phyloP scores from a whole-genome alignment of 2,797 vertebrate genomes.

The Xyrichtys novacula region DNA sequence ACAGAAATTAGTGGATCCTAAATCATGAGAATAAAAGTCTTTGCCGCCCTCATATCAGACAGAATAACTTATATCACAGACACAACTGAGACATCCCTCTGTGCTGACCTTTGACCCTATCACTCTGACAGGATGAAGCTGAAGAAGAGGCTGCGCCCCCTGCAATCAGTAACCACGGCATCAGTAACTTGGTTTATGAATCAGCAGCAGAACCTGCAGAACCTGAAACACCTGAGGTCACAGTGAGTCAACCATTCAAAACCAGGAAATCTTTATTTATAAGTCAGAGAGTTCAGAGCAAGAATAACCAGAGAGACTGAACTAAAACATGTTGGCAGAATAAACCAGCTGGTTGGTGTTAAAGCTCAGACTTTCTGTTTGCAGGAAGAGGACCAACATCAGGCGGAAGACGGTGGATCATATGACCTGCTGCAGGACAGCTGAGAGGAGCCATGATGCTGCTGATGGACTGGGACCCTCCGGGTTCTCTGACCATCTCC shows the following conservation, averaged over 20 bases:
- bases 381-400: constrained; percentile 81
- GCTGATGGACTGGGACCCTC: background rate
- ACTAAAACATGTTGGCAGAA: background rate
- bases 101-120: background rate
- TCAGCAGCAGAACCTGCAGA: constrained; percentile 39
- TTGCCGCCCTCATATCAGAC: no score
- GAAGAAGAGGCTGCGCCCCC: constrained; percentile 75
- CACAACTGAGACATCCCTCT: background rate
- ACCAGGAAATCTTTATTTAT: background rate
- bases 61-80: no score
- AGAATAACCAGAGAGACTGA: no score
- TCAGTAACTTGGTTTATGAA: constrained; percentile 91
- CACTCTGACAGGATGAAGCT: constrained; percentile 72
- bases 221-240: constrained; percentile 6
- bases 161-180: constrained; percentile 75
- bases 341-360: background rate
- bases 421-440: constrained; percentile 80
- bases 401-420: constrained; percentile 76
- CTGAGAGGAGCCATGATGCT: constrained; percentile 13
- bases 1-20: no score
- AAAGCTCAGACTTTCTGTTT: background rate
- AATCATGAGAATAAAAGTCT: no score
- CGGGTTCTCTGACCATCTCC: background rate
- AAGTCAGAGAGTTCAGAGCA: background rate
- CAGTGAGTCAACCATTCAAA: background rate